These are phyloP conservation scores for Hedya salicella DNA, from an alignment of 2,888 invertebrate genomes.

Conservation along the genomic window DNA sequence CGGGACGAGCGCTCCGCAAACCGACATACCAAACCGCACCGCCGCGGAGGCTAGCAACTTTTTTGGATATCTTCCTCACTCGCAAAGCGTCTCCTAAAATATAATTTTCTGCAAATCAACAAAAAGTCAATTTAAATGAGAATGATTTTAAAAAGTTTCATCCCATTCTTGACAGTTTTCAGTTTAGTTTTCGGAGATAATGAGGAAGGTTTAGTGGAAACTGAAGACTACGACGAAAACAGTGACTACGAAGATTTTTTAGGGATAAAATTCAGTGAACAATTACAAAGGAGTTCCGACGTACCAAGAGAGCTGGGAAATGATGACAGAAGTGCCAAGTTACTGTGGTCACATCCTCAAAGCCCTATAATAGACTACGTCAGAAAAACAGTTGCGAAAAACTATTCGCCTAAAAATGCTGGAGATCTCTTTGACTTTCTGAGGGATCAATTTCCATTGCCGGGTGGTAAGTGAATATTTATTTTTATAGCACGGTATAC, in stretches of 20 bases:
- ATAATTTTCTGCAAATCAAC: background rate
- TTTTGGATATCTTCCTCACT: background rate
- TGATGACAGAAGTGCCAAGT: conserved; percentile 49
- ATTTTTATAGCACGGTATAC: background rate
- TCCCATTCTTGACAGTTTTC: conserved; percentile 2
- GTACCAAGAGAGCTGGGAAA: conserved; percentile 6
- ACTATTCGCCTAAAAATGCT: conserved; percentile 51
- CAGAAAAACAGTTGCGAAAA: conserved; percentile 54
- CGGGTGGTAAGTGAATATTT: conserved; percentile 61
- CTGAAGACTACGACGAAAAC: conserved; percentile 9
- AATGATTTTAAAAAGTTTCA: conserved; percentile 3
- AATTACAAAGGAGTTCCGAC: conserved; percentile 37
- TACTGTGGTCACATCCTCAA: conserved; percentile 54
- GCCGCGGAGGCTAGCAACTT: conserved; percentile 10
- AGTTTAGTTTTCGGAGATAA: conserved; percentile 10
- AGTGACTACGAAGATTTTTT: conserved; percentile 30
- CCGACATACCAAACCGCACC: conserved; percentile 23
- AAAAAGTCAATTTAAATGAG: background rate
- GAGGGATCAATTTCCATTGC: conserved; percentile 67
- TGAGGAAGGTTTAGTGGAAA: conserved; percentile 5
- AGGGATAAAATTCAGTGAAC: conserved; percentile 43
- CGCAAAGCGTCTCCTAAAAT: too few relatives aligned
- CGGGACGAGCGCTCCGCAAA: conserved; percentile 14
- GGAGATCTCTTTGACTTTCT: conserved; percentile 67
- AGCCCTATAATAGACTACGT: conserved; percentile 61